phyloP scores from a whole-genome alignment of 2,888 invertebrate genomes.

The Argynnis bischoffii region DNA sequence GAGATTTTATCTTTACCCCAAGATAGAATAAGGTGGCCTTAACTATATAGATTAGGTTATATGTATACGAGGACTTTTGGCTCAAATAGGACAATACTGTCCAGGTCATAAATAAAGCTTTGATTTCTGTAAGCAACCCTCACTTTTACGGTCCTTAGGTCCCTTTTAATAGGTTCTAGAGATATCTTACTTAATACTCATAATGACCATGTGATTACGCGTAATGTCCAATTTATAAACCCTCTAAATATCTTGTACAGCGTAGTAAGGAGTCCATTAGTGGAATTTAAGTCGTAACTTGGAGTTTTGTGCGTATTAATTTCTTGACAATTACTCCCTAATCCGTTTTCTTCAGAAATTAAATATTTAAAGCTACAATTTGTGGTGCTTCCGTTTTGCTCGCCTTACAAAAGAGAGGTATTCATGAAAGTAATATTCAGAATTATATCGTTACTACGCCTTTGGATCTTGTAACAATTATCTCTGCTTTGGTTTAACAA shows the following conservation, averaged over 20 bases:
- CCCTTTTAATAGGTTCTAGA: constrained; percentile 73
- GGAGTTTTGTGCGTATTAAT: constrained; percentile 43
- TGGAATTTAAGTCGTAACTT: constrained; percentile 33
- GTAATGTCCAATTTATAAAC: constrained; percentile 50
- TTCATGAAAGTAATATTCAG: constrained; percentile 72
- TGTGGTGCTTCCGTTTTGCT: constrained; percentile 70
- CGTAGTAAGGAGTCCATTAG: constrained; percentile 44
- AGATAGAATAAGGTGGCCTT: constrained; percentile 72
- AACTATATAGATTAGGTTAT: constrained; percentile 72
- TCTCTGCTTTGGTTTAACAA: constrained; percentile 72
- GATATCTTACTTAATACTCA: constrained; percentile 71
- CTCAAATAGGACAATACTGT: constrained; percentile 62
- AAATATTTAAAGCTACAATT: constrained; percentile 74
- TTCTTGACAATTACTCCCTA: constrained; percentile 62
- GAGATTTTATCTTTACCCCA: constrained; percentile 72
- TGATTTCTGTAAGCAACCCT: constrained; percentile 78
- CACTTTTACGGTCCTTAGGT: constrained; percentile 63
- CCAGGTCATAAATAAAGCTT: constrained; percentile 79
- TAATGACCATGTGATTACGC: constrained; percentile 68
- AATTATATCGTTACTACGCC: constrained; percentile 75
- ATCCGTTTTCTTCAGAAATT: constrained; percentile 73
- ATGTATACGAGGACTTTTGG: constrained; percentile 70
- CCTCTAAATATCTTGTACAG: constrained; percentile 45
- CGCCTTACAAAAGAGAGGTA: constrained; percentile 67
- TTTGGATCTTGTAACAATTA: constrained; percentile 75